Percentiles rank a stretch among this genome's conserved stretches.
Evolutionary conservation across 1,140 invertebrate genomes (phyloP).

Genomic region (Trypoxylus dichotomus): DNA sequence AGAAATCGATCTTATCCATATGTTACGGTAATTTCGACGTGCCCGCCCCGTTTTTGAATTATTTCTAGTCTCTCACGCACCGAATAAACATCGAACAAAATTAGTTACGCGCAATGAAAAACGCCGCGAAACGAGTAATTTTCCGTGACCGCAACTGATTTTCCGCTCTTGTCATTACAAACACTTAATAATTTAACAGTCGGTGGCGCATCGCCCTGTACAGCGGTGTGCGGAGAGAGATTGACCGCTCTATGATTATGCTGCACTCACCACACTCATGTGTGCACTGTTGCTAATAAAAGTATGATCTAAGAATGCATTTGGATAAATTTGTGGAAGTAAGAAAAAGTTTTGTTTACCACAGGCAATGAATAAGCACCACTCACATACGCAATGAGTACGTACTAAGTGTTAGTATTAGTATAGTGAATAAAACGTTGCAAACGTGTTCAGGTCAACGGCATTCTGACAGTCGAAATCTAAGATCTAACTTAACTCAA

Average conservation of each 20-base stretch:
- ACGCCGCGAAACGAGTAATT: conserved; percentile 19
- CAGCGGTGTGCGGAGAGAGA: not conserved
- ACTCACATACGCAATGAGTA: too few relatives aligned
- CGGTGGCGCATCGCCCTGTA: conserved; percentile 1
- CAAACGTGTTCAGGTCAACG: too few relatives aligned
- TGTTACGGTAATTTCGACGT: conserved; percentile 3
- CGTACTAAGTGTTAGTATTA: too few relatives aligned
- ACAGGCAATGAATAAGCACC: too few relatives aligned
- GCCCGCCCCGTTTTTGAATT: not conserved
- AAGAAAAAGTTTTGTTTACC: too few relatives aligned
- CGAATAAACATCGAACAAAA: conserved; percentile 22
- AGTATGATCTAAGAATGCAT: too few relatives aligned
- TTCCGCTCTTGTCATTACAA: conserved; percentile 4
- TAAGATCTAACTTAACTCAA: too few relatives aligned
- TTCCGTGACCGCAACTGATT: conserved; percentile 6
- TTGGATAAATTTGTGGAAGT: too few relatives aligned
- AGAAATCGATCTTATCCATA: conserved; percentile 19
- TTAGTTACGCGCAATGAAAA: conserved; percentile 11
- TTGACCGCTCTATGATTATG: not conserved
- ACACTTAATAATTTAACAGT: conserved; percentile 21
- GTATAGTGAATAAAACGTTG: too few relatives aligned
- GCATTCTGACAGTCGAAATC: too few relatives aligned
- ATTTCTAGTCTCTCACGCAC: conserved; percentile 15
- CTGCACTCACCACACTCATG: not conserved
- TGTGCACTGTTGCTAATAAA: not conserved